A percentile compares a stretch with the other conserved stretches of the same genome.
Conservation (phyloP, 2,797 vertebrate genomes). For the Orientallactaga sibirica region DNA sequence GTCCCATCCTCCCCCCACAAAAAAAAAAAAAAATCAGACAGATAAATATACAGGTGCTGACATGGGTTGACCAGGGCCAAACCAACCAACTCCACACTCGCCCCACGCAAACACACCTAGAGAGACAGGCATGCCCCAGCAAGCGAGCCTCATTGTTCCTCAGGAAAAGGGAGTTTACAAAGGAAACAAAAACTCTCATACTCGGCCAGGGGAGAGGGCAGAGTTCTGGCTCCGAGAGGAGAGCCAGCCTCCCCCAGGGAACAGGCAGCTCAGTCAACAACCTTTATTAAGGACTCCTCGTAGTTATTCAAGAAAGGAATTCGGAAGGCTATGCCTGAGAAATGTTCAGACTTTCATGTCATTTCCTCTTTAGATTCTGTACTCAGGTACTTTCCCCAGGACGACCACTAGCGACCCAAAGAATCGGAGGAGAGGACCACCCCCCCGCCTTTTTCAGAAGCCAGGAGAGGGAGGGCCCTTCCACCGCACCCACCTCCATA, state of each 20-base stretch:
- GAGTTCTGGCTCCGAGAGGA: background rate
- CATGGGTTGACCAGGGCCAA: background rate
- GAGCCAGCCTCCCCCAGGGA: slow-evolving; percentile 37
- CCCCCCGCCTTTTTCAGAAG: background rate
- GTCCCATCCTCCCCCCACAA: background rate
- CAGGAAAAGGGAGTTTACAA: slow-evolving; percentile 78
- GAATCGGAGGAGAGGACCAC: background rate
- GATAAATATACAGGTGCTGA: background rate
- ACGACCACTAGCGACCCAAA: background rate
- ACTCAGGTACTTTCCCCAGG: background rate
- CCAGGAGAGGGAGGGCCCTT: background rate
- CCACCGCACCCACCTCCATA: background rate
- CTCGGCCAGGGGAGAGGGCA: slow-evolving; percentile 51
- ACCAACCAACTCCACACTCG: background rate
- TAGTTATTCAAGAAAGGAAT: background rate
- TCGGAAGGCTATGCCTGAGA: background rate
- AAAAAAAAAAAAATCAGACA: background rate
- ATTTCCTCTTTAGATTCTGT: background rate
- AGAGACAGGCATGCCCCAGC: slow-evolving; percentile 59
- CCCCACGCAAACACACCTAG: slow-evolving; percentile 44
- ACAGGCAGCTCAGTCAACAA: slow-evolving; percentile 42
- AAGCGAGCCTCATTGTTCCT: slow-evolving; percentile 61
- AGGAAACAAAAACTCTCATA: slow-evolving; percentile 75
- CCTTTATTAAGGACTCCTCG: background rate
- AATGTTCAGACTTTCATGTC: background rate